phyloP scores from a whole-genome alignment of 2,113 vertebrate species.

The Falco punctatus region DNA sequence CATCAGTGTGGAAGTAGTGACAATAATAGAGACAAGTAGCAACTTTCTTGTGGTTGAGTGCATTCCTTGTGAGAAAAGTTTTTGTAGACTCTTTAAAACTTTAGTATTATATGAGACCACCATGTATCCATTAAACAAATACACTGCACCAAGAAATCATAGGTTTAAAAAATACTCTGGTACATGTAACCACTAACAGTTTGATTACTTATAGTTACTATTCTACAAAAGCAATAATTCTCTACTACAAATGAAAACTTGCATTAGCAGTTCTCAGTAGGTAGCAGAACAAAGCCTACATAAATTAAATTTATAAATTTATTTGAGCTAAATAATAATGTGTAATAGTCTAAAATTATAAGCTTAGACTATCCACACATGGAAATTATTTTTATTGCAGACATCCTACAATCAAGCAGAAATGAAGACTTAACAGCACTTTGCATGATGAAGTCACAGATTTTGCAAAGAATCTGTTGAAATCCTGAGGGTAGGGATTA shows the following conservation, averaged over 20 bases:
- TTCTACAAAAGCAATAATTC: background rate
- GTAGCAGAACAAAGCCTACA: background rate
- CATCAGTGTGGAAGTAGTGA: background rate
- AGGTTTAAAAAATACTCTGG: background rate
- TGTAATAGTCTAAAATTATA: background rate
- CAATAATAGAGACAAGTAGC: background rate
- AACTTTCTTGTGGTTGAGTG: background rate
- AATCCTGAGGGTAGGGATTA: background rate
- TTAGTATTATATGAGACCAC: background rate
- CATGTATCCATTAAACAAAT: background rate
- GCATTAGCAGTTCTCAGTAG: background rate
- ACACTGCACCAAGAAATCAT: background rate
- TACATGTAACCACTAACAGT: fast-evolving
- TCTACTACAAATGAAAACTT: background rate
- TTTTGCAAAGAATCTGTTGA: background rate
- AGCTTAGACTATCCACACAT: background rate
- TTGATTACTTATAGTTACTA: background rate
- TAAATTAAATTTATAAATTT: background rate
- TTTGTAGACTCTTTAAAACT: background rate
- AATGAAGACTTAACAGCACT: background rate
- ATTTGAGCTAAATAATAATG: background rate
- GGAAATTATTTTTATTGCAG: background rate
- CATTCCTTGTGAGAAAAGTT: background rate
- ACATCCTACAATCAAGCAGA: background rate
- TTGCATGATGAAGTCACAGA: background rate